Base-by-base conservation (phyloP, 1,140 invertebrate species). In the Halyomorpha halys region DNA sequence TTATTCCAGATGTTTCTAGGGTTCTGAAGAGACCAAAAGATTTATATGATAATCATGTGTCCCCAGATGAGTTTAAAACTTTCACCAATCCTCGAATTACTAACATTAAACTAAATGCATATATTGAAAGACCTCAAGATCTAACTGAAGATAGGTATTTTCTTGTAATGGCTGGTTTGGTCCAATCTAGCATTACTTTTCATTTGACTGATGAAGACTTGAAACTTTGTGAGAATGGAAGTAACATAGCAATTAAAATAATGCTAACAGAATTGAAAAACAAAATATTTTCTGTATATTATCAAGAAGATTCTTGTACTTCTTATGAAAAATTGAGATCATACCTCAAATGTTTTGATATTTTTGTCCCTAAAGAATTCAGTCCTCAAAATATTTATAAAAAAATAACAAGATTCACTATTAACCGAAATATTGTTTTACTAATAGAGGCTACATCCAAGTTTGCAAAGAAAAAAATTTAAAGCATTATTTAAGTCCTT, bases 1-100 rank as follows among this genome's bases (percentile, higher is more conserved):
- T 70, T 21, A 62, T 70, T 45, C 69, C 69, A n/a, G 69, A 70
- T 63, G 67, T 70, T 8, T 70, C 69, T 8, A 49, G 69, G 39
- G 67, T 70, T 16, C 45, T 70, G n/a, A 63, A 63, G n/a, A 62
- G 68, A 19, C 69, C 69, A 15, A 51, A 51, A 44, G 69, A 67
- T 39, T 44, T 61, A n/a, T 62, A 61, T 39, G 30, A 56, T 8
- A 54, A 27, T 13, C 39, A 53, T 30, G 45, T 53, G 34, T 23
- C 27, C 39, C 64, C 66, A 27, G 44, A 54, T 21, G 64, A 68
- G 27, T 67, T 51, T 60, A 56, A 63, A 15, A 49, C 64, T 21
- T 68, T 68, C 44, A 66, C 60, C 18, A 23, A 25, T n/a, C 65
- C 62, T 19, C 59, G 66, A 59, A 25, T 49, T n/a, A 69, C 68